These are phyloP conservation scores for Bovichtus diacanthus DNA, from an alignment of 2,797 vertebrate genomes.

Conservation along the genomic window DNA sequence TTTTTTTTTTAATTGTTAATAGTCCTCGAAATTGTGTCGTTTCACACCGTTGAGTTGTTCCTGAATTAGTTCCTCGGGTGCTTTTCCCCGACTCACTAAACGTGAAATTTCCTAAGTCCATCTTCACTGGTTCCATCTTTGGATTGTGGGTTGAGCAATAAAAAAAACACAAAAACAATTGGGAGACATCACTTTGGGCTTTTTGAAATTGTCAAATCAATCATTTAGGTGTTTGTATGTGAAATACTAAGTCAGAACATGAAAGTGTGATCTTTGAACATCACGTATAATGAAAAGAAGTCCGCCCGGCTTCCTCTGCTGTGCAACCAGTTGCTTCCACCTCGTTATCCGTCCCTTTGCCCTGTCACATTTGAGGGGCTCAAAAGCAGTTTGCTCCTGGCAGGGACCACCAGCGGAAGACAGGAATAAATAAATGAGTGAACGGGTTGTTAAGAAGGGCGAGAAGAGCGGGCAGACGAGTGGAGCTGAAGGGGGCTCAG, in stretches of 20 bases:
- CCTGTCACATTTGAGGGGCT: constrained; percentile 38
- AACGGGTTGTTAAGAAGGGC: constrained; percentile 57
- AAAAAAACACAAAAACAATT: background rate
- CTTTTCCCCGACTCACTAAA: no score
- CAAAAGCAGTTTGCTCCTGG: constrained; percentile 16
- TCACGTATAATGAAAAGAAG: background rate
- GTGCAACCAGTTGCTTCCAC: constrained; percentile 9
- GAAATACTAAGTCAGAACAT: background rate
- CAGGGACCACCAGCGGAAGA: constrained; percentile 7
- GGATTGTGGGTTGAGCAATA: background rate
- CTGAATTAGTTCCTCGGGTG: background rate
- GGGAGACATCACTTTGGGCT: background rate
- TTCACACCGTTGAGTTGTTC: background rate
- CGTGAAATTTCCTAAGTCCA: no score
- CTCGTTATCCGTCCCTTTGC: constrained; percentile 31
- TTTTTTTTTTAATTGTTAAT: background rate
- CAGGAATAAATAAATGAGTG: constrained; percentile 64
- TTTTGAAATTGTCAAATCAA: background rate
- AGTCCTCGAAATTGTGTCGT: no score
- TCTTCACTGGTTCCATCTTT: background rate
- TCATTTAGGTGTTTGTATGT: background rate
- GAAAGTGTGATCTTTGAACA: background rate
- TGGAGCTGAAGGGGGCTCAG: constrained; percentile 71
- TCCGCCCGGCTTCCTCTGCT: background rate
- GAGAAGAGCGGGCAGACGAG: constrained; percentile 42